Conservation (phyloP, 2,113 vertebrate genomes). For the Pygoscelis adeliae region DNA sequence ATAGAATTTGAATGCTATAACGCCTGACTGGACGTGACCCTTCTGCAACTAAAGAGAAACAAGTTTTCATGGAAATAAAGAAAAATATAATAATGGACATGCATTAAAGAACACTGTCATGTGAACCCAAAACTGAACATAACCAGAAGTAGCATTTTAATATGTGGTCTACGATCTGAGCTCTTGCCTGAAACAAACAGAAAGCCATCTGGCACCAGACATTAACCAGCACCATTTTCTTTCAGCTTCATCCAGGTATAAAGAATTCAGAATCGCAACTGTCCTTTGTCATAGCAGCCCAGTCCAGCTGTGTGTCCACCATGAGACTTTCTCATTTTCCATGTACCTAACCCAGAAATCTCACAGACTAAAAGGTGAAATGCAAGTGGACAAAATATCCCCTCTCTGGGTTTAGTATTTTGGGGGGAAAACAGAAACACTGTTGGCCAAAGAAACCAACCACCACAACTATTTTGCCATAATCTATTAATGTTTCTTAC, state of each 20-base stretch:
- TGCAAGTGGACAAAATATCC: neutral
- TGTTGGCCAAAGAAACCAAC: neutral
- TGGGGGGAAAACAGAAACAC: neutral
- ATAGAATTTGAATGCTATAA: neutral
- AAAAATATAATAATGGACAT: neutral
- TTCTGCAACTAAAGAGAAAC: neutral
- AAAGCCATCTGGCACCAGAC: neutral
- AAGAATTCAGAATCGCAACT: neutral
- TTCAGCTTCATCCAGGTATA: constrained; percentile 1
- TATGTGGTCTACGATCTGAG: neutral
- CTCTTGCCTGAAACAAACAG: neutral
- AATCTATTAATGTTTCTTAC: neutral
- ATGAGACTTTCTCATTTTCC: neutral
- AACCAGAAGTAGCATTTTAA: constrained; percentile 18
- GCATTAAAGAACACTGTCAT: neutral
- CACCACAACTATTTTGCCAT: neutral
- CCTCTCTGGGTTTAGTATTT: neutral
- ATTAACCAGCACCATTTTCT: neutral
- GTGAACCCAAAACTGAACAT: neutral
- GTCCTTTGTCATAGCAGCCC: neutral
- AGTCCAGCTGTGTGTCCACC: neutral
- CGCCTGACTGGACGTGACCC: neutral
- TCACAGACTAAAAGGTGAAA: neutral
- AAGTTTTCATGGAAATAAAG: neutral
- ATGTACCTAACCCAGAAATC: neutral